Evolutionary conservation across 2,888 invertebrate genomes (phyloP).

Genomic region (Lithophane leautieri): DNA sequence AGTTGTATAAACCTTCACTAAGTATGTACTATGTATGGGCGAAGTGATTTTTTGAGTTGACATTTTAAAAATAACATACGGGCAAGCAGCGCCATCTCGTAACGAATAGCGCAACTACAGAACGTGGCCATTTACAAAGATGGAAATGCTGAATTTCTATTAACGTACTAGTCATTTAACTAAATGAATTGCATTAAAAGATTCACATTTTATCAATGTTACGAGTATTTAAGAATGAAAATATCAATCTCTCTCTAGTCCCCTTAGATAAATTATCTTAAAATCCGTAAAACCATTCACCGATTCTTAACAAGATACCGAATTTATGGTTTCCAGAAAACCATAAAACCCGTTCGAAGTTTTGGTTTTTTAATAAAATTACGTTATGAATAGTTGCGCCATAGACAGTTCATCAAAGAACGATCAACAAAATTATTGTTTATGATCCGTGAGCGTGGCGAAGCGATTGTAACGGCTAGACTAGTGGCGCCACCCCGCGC

Average conservation of each 20-base stretch:
- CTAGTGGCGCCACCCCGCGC: slow-evolving; percentile 81
- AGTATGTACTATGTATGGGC: too few relatives aligned
- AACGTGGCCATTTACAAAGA: slow-evolving; percentile 3
- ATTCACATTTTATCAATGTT: not conserved
- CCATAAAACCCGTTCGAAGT: slow-evolving; percentile 31
- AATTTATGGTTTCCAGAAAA: slow-evolving; percentile 52
- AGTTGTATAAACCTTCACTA: too few relatives aligned
- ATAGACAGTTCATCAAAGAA: slow-evolving; percentile 70
- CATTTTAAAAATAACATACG: not conserved
- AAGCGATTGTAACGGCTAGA: slow-evolving; percentile 72
- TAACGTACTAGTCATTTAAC: not conserved
- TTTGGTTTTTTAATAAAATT: slow-evolving; percentile 46
- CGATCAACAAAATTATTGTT: slow-evolving; percentile 76
- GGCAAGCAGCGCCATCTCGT: slow-evolving; percentile 80
- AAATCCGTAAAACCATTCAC: slow-evolving; percentile 33
- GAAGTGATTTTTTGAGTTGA: not conserved
- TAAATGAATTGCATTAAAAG: not conserved
- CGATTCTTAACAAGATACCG: slow-evolving; percentile 48
- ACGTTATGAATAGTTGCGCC: slow-evolving; percentile 39
- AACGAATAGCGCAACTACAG: slow-evolving; percentile 75
- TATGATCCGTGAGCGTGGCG: slow-evolving; percentile 78
- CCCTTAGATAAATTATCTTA: not conserved
- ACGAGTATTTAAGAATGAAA: not conserved
- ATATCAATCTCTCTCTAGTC: not conserved
- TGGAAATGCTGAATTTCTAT: not conserved